Conservation (phyloP, 23 tunicate species). For the Trididemnum miniatum region DNA sequence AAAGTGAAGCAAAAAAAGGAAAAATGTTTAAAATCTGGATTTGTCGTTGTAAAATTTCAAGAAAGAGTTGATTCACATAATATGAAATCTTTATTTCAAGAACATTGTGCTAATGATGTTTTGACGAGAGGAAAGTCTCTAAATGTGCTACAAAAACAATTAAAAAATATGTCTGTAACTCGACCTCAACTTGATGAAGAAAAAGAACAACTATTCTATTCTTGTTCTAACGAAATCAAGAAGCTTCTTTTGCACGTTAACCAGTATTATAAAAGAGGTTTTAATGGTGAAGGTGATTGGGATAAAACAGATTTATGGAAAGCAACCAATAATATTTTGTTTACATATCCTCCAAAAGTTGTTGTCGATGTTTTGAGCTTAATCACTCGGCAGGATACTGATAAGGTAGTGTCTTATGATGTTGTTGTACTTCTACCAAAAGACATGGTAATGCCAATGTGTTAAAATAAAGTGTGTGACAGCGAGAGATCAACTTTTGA, state of each 20-base stretch:
- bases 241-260: background rate
- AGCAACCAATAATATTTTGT: background rate
- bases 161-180: background rate
- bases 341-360: background rate
- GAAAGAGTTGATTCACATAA: background rate
- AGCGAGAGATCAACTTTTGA: no score
- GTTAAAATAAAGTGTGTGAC: no score
- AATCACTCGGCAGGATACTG: background rate
- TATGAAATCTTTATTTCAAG: slow-evolving; percentile 9
- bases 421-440: no score
- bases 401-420: background rate
- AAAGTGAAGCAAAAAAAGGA: background rate
- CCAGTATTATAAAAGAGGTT: background rate
- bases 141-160: background rate
- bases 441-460: no score
- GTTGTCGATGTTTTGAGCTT: background rate
- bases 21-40: background rate
- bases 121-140: background rate
- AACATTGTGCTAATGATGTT: background rate
- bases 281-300: background rate
- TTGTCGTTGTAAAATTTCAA: background rate
- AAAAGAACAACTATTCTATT: background rate
- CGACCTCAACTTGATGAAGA: background rate
- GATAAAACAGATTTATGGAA: slow-evolving; percentile 7
- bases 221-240: background rate